phyloP scores from a whole-genome alignment of 2,797 vertebrate species.

The Hemibagrus guttatus region DNA sequence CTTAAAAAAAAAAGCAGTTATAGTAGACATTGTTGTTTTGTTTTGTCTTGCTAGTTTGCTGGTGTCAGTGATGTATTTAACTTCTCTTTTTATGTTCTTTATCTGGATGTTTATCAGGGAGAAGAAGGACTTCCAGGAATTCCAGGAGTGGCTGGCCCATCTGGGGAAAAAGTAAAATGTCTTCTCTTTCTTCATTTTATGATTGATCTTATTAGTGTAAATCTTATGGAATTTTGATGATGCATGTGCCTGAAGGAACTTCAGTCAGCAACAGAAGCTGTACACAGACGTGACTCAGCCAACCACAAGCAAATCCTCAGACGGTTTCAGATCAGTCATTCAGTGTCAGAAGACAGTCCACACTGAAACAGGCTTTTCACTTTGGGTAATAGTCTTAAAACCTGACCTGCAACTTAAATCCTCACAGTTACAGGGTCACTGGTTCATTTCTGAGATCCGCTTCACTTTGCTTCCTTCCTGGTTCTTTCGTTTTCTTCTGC shows the following conservation, averaged over 20 bases:
- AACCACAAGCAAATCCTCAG: background rate
- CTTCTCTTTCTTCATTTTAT: background rate
- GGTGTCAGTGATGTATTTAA: background rate
- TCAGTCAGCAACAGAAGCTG: background rate
- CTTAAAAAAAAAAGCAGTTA: background rate
- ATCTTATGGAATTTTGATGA: background rate
- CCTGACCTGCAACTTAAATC: background rate
- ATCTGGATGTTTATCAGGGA: constrained; percentile 46
- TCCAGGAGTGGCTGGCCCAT: constrained; percentile 49
- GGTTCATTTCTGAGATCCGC: background rate
- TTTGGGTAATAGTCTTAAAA: background rate
- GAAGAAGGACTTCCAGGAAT: constrained; percentile 46
- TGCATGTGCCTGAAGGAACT: background rate
- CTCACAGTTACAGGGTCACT: background rate
- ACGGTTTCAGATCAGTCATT: background rate
- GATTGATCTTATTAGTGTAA: background rate
- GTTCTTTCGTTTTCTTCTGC: background rate
- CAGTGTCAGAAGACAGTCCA: background rate
- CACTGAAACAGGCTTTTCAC: background rate
- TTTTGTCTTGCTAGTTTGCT: background rate
- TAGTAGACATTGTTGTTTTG: background rate
- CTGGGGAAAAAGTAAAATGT: constrained; percentile 51
- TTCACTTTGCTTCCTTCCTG: background rate
- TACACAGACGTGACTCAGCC: background rate
- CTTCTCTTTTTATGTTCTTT: constrained; percentile 17